These are phyloP conservation scores for Narcine bancroftii DNA, from an alignment of 2,113 vertebrate species.

Conservation along the genomic window DNA sequence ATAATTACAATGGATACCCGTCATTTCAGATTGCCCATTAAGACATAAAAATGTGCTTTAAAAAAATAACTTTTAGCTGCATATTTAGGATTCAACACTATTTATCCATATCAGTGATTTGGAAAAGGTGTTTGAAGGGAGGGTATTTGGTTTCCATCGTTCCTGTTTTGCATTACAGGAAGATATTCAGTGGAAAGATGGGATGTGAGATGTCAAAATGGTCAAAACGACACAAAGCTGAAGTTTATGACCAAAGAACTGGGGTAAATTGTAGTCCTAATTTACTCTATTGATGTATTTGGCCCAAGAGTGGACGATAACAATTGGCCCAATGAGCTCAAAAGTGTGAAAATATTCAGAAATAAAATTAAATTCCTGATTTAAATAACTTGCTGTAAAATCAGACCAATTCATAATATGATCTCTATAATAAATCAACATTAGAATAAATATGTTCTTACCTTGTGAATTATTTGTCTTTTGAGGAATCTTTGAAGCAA, in stretches of 20 bases:
- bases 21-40: no score
- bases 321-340: not conserved
- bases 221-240: no score
- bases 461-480: slow-evolving; percentile 76
- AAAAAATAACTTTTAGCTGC: no score
- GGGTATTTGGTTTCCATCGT: not conserved
- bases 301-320: no score
- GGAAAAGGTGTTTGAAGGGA: not conserved
- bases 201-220: not conserved
- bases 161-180: not conserved
- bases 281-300: not conserved
- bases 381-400: no score
- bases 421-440: not conserved
- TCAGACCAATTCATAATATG: not conserved
- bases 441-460: slow-evolving; percentile 44
- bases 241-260: not conserved
- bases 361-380: not conserved
- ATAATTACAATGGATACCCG: no score
- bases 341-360: not conserved
- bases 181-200: no score
- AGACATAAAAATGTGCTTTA: no score
- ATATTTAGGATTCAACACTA: not conserved
- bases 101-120: not conserved
- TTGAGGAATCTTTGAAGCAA: slow-evolving; percentile 76
- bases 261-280: not conserved